phyloP scores from a whole-genome alignment of 2,888 invertebrate genomes.

The Helicoverpa assulta region DNA sequence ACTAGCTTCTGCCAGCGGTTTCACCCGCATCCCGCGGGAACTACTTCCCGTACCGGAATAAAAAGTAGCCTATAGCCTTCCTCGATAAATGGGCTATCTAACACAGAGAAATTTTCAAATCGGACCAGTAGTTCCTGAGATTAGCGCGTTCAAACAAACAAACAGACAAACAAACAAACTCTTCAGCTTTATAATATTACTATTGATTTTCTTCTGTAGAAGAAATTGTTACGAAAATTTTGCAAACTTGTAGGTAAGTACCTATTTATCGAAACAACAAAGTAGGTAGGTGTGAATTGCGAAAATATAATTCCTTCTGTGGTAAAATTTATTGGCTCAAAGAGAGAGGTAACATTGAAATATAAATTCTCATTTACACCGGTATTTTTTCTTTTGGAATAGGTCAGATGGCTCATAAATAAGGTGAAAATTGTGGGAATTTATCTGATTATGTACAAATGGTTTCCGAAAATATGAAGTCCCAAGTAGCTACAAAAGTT shows the following conservation, averaged over 20 bases:
- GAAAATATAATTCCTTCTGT: conserved; percentile 50
- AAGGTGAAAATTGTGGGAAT: conserved; percentile 15
- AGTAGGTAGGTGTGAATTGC: conserved; percentile 47
- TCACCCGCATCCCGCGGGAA: too few species aligned
- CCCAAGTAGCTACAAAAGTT: background rate
- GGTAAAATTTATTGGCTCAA: conserved; percentile 50
- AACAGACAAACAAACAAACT: too few species aligned
- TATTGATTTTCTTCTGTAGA: too few species aligned
- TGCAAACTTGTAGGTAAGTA: too few species aligned
- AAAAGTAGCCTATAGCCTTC: too few species aligned
- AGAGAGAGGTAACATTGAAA: conserved; percentile 47
- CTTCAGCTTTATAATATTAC: too few species aligned
- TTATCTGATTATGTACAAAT: conserved; percentile 2
- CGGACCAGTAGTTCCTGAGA: too few species aligned
- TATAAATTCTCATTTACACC: conserved; percentile 49
- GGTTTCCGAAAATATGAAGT: background rate
- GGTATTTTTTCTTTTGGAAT: conserved; percentile 15
- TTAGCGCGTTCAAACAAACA: too few species aligned
- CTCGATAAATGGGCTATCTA: too few species aligned
- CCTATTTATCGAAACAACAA: conserved; percentile 51
- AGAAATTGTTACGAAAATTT: conserved; percentile 2
- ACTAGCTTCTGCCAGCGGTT: too few species aligned
- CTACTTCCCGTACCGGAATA: too few species aligned
- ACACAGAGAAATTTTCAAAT: too few species aligned
- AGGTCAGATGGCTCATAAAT: conserved; percentile 32